These are phyloP conservation scores for Centropus unirufus DNA, from an alignment of 2,113 vertebrate genomes.

Conservation along the genomic window DNA sequence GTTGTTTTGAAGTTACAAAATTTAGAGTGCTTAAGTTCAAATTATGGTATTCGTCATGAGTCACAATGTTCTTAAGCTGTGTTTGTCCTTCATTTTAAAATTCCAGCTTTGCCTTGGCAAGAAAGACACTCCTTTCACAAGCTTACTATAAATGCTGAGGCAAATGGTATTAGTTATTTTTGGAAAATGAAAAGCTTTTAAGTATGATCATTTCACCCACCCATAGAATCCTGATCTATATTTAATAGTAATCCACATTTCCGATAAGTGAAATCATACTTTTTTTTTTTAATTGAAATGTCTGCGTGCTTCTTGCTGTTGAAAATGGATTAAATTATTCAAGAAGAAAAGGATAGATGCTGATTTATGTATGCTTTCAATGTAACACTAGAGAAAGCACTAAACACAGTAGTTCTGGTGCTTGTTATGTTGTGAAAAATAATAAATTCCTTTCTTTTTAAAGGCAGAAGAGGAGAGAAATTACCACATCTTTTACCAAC, in stretches of 20 bases:
- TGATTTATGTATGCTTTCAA: neutral
- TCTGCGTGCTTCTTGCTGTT: neutral
- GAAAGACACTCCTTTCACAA: neutral
- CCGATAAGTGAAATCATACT: neutral
- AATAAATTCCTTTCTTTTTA: constrained; percentile 70
- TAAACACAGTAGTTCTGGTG: neutral
- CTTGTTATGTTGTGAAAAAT: constrained; percentile 41
- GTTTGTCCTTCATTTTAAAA: constrained; percentile 18
- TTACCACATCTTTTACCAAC: constrained; percentile 98
- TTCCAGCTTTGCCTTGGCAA: constrained; percentile 1
- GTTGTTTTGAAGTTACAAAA: neutral
- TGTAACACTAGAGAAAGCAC: neutral
- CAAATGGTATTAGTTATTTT: constrained; percentile 24
- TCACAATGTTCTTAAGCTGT: neutral
- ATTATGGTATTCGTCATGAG: neutral
- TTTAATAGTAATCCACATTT: neutral
- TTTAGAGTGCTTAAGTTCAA: neutral
- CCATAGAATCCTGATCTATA: neutral
- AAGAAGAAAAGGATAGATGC: neutral
- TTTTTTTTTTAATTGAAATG: neutral
- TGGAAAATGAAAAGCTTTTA: constrained; percentile 4
- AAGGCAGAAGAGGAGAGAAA: constrained; percentile 98
- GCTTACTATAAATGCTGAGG: constrained; percentile 10
- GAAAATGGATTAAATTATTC: neutral
- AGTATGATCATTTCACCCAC: neutral